Conservation (phyloP, 1,140 invertebrate species). For the Apocrypta bakeri region DNA sequence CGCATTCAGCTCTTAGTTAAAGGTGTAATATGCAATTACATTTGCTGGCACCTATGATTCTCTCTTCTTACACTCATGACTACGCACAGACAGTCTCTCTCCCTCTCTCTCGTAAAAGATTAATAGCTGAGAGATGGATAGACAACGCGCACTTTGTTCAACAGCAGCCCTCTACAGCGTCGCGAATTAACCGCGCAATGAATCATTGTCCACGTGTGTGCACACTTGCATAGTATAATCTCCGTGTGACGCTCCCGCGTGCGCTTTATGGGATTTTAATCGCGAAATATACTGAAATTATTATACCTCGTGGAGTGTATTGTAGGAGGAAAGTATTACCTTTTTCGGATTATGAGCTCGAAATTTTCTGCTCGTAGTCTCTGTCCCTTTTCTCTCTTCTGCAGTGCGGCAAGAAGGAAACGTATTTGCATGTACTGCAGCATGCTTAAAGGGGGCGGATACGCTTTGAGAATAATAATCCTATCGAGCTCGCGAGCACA, state of each 20-base stretch:
- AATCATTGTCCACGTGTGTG: slow-evolving; percentile 57
- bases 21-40: slow-evolving; percentile 40
- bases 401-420: background rate
- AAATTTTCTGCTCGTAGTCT: no score
- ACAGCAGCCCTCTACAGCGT: slow-evolving; percentile 5
- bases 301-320: no score
- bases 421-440: slow-evolving; percentile 6
- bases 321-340: background rate
- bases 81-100: background rate
- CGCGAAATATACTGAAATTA: slow-evolving; percentile 35
- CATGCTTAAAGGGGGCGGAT: slow-evolving; percentile 36
- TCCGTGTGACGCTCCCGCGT: slow-evolving; percentile 53
- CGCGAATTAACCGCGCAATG: slow-evolving; percentile 61
- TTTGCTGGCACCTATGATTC: background rate
- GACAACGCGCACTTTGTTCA: slow-evolving; percentile 24
- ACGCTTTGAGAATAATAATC: slow-evolving; percentile 45
- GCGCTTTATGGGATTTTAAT: slow-evolving; percentile 65
- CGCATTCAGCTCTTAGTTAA: slow-evolving; percentile 24
- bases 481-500: background rate
- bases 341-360: background rate
- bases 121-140: slow-evolving; percentile 19
- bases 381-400: no score
- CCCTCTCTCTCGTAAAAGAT: slow-evolving; percentile 16
- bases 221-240: background rate
- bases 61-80: no score